Percentiles rank a stretch among this genome's conserved stretches.
Evolutionary conservation across 1,140 invertebrate species (phyloP).

Genomic region (Centruroides sculpturatus): DNA sequence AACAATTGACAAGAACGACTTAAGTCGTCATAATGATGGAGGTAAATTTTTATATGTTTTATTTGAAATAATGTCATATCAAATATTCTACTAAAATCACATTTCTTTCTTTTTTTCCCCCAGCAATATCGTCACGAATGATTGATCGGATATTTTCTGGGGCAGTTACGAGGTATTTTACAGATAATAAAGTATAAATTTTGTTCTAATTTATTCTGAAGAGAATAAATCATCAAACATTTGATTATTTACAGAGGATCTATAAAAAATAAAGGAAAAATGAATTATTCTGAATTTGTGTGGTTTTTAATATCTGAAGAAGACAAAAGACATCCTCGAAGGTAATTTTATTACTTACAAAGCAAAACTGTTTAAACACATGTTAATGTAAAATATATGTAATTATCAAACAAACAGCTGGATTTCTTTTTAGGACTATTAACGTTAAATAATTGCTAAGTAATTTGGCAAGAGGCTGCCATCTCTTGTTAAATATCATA

Average conservation of each 20-base stretch:
- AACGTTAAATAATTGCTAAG: too few species aligned
- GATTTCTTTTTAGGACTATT: too few species aligned
- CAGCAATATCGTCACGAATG: slow-evolving; percentile 83
- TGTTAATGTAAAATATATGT: too few species aligned
- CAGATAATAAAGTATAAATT: not conserved
- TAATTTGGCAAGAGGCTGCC: too few species aligned
- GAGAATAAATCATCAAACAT: too few species aligned
- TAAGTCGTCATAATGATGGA: slow-evolving; percentile 89
- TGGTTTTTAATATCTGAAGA: slow-evolving; percentile 98
- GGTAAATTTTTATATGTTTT: slow-evolving; percentile 38
- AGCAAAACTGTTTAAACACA: too few species aligned
- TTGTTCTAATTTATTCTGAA: too few species aligned
- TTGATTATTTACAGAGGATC: slow-evolving; percentile 31
- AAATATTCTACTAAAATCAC: too few species aligned
- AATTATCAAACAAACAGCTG: too few species aligned
- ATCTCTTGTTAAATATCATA: too few species aligned
- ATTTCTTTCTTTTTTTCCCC: slow-evolving; percentile 19
- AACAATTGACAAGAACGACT: slow-evolving; percentile 82
- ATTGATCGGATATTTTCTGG: slow-evolving; percentile 97
- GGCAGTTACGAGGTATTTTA: slow-evolving; percentile 57
- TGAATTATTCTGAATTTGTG: slow-evolving; percentile 97
- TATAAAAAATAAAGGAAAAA: slow-evolving; percentile 45
- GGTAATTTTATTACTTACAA: slow-evolving; percentile 21
- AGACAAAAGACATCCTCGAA: slow-evolving; percentile 89
- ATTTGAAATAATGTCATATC: too few species aligned